Evolutionary conservation across 2,113 vertebrate species (phyloP).

Genomic region (Hippocampus zosterae): DNA sequence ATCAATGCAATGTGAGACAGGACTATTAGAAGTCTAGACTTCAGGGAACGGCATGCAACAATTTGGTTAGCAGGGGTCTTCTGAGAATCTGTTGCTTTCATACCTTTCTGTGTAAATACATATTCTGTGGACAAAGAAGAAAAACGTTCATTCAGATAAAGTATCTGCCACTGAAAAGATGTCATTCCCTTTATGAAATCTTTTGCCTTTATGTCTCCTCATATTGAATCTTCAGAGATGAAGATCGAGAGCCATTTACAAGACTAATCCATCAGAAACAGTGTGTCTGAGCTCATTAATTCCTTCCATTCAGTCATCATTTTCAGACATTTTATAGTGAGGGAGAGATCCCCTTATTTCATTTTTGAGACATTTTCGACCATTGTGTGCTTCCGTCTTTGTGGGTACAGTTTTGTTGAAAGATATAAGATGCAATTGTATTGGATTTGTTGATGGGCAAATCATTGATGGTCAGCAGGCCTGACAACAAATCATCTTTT

Average conservation of each 20-base stretch:
- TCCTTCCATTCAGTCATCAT: background rate
- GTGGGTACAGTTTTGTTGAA: background rate
- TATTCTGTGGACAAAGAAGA: background rate
- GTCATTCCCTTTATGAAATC: background rate
- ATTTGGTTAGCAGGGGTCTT: background rate
- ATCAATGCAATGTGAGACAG: constrained; percentile 36
- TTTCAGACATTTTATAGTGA: background rate
- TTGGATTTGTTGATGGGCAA: background rate
- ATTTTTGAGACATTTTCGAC: background rate
- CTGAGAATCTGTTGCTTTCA: background rate
- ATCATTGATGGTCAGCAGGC: background rate
- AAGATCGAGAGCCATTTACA: background rate
- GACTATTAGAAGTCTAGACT: constrained; percentile 35
- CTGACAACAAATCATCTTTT: background rate
- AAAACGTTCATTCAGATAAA: background rate
- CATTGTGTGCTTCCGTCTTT: background rate
- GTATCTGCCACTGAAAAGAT: background rate
- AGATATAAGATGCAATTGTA: background rate
- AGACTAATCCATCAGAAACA: constrained; percentile 1
- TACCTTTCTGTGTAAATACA: constrained; percentile 6
- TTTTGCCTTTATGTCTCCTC: background rate
- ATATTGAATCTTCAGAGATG: background rate
- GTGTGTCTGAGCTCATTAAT: background rate
- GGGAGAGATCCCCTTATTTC: background rate
- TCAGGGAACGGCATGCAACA: background rate